Percentiles rank a stretch among this genome's conserved stretches.
Evolutionary conservation across 2,113 vertebrate species (phyloP).

Genomic region (Cryptomyrus ogoouensis): DNA sequence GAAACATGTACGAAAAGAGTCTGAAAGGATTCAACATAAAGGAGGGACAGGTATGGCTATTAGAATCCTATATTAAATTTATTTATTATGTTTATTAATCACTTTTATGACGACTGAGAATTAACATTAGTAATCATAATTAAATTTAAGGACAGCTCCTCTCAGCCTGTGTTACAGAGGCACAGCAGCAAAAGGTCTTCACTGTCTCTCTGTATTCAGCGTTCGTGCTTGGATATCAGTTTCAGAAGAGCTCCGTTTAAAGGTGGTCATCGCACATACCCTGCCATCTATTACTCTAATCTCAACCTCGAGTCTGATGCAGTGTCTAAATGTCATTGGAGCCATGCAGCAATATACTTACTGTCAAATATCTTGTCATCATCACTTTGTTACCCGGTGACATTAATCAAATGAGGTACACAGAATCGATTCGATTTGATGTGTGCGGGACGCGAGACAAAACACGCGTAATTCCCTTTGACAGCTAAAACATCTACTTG

Average conservation of each 20-base stretch:
- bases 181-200: neutral
- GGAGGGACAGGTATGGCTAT: neutral
- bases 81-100: neutral
- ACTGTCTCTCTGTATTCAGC: neutral
- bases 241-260: neutral
- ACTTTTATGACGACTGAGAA: neutral
- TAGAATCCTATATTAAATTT: neutral
- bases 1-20: neutral
- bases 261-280: neutral
- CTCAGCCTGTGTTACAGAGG: neutral
- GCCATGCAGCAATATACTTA: neutral
- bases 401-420: constrained; percentile 16
- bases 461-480: constrained; percentile 10
- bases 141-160: neutral
- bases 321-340: neutral
- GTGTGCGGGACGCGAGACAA: neutral
- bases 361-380: constrained; percentile 2
- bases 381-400: constrained; percentile 8
- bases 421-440: neutral
- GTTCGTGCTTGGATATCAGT: neutral
- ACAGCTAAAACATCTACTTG: constrained; percentile 15
- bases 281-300: neutral
- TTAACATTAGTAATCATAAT: neutral
- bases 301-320: neutral
- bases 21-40: neutral